Percentiles rank a stretch among this genome's conserved stretches.
These are phyloP conservation scores for Leucophora obtusa DNA, from an alignment of 2,888 invertebrate genomes.

Conservation along the genomic window DNA sequence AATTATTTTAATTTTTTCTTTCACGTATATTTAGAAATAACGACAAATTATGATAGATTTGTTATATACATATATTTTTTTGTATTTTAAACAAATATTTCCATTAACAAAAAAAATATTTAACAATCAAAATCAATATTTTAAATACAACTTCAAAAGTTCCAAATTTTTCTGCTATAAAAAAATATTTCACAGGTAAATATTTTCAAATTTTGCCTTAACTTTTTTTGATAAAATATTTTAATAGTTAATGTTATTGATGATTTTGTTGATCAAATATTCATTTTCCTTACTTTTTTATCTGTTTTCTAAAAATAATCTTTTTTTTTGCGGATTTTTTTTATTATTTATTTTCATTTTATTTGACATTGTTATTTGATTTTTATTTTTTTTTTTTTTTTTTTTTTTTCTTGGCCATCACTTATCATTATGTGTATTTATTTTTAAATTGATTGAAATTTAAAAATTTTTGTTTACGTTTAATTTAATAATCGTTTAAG, in stretches of 20 bases:
- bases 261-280: not conserved
- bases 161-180: too few species aligned
- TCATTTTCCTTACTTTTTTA: not conserved
- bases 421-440: not conserved
- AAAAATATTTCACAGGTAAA: too few species aligned
- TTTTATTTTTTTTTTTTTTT: slow-evolving; percentile 14
- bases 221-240: not conserved
- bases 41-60: slow-evolving; percentile 3
- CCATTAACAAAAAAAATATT: too few species aligned
- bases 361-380: slow-evolving; percentile 49
- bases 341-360: slow-evolving; percentile 34
- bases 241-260: not conserved
- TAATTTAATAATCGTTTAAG: not conserved
- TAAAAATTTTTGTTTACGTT: not conserved
- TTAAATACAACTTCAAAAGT: too few species aligned
- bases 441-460: not conserved
- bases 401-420: not conserved
- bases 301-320: not conserved
- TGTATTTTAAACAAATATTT: not conserved
- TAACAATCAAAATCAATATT: too few species aligned
- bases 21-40: not conserved
- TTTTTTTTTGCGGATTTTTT: not conserved
- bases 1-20: not conserved
- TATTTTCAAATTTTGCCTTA: too few species aligned
- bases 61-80: not conserved